phyloP scores from a whole-genome alignment of 1,140 invertebrate species.

The Colletes latitarsis region DNA sequence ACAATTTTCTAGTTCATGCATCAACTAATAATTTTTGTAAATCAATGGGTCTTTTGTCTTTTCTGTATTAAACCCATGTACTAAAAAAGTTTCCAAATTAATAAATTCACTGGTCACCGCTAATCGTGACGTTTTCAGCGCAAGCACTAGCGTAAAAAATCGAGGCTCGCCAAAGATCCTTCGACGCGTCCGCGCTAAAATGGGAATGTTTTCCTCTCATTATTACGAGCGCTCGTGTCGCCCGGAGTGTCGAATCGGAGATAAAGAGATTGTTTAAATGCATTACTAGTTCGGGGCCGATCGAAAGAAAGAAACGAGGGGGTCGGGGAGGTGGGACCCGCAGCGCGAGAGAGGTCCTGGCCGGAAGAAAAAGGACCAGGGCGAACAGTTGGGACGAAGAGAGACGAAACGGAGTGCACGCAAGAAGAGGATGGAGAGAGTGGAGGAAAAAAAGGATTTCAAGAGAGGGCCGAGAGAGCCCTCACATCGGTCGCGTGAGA shows the following conservation, averaged over 20 bases:
- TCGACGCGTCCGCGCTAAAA: background rate
- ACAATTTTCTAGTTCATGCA: too few relatives aligned
- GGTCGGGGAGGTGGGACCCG: constrained; percentile 42
- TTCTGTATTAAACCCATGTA: too few relatives aligned
- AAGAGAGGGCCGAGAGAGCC: constrained; percentile 27
- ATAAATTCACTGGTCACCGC: too few relatives aligned
- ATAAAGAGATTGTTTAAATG: constrained; percentile 59
- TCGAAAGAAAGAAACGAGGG: constrained; percentile 46
- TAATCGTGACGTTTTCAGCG: too few relatives aligned
- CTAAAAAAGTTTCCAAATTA: too few relatives aligned
- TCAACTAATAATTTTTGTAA: too few relatives aligned
- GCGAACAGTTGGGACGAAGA: constrained; percentile 9
- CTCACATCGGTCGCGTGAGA: constrained; percentile 73
- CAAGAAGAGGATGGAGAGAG: constrained; percentile 20
- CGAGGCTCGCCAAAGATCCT: constrained; percentile 13
- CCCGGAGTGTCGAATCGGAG: constrained; percentile 46
- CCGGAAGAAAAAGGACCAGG: constrained; percentile 14
- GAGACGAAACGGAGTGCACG: constrained; percentile 1
- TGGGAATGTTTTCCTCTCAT: constrained; percentile 49
- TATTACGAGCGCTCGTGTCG: constrained; percentile 44
- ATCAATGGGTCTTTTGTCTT: too few relatives aligned
- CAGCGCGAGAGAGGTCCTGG: constrained; percentile 29
- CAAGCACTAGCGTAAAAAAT: too few relatives aligned
- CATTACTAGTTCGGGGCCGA: constrained; percentile 49
- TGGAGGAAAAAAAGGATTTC: constrained; percentile 17